Base-by-base conservation (phyloP, 1,140 invertebrate genomes). In the Andricus grossulariae region DNA sequence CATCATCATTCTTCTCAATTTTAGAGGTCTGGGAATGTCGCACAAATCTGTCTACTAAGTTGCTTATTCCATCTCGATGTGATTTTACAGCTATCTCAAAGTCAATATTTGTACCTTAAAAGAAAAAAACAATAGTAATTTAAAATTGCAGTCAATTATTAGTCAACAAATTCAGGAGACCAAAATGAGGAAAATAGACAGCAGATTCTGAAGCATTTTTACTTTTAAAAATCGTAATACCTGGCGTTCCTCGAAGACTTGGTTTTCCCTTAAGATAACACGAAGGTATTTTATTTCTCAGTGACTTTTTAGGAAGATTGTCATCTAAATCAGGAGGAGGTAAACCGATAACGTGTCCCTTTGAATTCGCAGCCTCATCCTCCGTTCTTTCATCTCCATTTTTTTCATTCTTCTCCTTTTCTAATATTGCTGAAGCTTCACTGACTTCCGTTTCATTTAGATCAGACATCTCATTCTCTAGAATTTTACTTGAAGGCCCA, bases 1-100 rank as follows among this genome's bases (percentile, higher is more conserved):
- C 86, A 60, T 91, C 82, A 88, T 0, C 91, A 87, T 85, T 89
- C 84, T 83, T 82, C 76, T 90, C 93, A 82, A 85, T 84, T 52
- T 76, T 82, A 7, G 88, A 82, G 25, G 92, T 92, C 77, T 93
- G 92, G 2, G 91, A 87, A 87, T 95, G 95, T 81, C 93, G 55
- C 0, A 93, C 87, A 85, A 93, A 95, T 84, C 94, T 90, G 81
- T 94, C 90, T 83, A 94, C 92, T 45, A 95, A 90, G 73, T 92
- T 83, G 77, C 93, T 90, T 13, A 94, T 88, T 52, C 93, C 94
- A 54, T 85, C 52, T 73, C 77, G 75, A 60, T 45, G 74, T 39
- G 13, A 16, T 13, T 66, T 32, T 16, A 39, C 16, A 1, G 7
- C n/a, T n/a, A 66, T 45, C 39, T 45, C 39, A 45, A 45, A 66